A percentile compares a stretch with the other conserved stretches of the same genome.
Conservation (phyloP, 2,113 vertebrate species). For the Pygoscelis adeliae region DNA sequence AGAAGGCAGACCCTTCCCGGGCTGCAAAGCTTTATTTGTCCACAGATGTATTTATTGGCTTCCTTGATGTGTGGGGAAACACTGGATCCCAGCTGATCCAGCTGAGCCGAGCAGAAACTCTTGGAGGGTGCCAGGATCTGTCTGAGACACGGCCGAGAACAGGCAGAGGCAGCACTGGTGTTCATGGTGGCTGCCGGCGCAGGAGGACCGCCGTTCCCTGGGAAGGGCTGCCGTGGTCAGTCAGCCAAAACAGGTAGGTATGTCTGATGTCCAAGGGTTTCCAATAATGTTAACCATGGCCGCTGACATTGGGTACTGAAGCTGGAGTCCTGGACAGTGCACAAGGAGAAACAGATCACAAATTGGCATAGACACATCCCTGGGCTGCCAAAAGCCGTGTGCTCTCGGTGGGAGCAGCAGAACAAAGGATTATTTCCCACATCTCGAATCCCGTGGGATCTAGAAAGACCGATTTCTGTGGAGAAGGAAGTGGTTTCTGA, state of each 20-base stretch:
- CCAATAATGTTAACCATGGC: accelerated
- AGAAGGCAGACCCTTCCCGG: neutral
- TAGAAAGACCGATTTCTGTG: neutral
- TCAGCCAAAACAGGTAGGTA: neutral
- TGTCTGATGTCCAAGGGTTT: accelerated
- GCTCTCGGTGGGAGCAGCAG: neutral
- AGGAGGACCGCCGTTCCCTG: neutral
- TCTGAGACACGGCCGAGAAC: accelerated
- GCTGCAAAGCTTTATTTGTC: neutral
- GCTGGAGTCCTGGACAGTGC: neutral
- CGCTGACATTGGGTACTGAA: accelerated
- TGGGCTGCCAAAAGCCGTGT: neutral
- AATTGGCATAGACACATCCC: neutral
- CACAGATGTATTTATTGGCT: neutral
- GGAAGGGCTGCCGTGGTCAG: neutral
- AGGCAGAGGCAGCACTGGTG: no score
- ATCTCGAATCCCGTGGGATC: no score
- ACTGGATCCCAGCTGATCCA: no score
- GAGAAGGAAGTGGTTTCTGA: neutral
- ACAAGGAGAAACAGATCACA: neutral
- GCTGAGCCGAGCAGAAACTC: neutral
- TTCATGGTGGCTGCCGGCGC: accelerated
- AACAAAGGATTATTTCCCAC: neutral
- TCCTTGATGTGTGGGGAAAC: neutral
- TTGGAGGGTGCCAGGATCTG: no score